Conservation (phyloP, 2,888 invertebrate genomes). For the Lepidonotus clava region DNA sequence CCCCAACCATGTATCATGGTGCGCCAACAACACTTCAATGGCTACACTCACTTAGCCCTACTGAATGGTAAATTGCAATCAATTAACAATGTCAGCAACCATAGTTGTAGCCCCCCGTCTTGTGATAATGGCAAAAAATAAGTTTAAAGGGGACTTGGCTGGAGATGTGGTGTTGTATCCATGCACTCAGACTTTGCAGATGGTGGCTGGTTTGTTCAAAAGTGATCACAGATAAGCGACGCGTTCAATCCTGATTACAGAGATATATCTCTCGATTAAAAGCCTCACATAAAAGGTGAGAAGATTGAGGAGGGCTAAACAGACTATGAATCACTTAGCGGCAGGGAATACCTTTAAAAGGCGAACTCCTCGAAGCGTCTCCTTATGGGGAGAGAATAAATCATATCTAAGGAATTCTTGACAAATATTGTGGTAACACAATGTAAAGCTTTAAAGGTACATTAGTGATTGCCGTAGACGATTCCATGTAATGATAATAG, state of each 20-base stretch:
- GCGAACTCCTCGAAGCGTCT: neutral
- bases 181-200: too few relatives aligned
- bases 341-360: neutral
- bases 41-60: too few relatives aligned
- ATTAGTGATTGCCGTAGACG: too few relatives aligned
- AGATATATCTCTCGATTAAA: neutral
- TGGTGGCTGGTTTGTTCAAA: neutral
- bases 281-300: neutral
- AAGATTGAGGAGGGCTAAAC: neutral
- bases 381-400: neutral
- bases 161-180: too few relatives aligned
- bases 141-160: too few relatives aligned
- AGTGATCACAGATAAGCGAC: neutral
- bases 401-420: neutral
- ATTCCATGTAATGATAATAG: neutral
- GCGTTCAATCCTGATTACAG: neutral
- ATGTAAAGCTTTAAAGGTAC: neutral
- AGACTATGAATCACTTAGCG: neutral
- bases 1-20: too few relatives aligned
- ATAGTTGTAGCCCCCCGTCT: too few relatives aligned
- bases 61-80: conserved; percentile 39
- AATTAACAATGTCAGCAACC: neutral
- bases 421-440: too few relatives aligned
- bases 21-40: too few relatives aligned
- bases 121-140: too few relatives aligned